Conservation (phyloP, 37 sponge, comb jelly and placozoan species). For the Axinella damicornis region DNA sequence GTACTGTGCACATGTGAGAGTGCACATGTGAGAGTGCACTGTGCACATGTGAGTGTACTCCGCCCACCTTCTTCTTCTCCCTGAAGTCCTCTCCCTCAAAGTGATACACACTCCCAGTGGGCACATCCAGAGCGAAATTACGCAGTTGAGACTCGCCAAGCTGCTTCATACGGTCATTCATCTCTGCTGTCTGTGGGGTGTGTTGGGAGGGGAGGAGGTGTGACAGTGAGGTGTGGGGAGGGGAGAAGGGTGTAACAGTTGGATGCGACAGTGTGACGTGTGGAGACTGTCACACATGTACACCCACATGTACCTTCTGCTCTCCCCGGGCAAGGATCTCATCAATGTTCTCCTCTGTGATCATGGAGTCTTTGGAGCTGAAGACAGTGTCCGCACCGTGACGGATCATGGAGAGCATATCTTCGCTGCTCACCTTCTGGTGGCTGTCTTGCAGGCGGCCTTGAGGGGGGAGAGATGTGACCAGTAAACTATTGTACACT, state of each 20-base stretch:
- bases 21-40: no score
- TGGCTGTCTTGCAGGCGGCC: constrained; percentile 91
- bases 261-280: no score
- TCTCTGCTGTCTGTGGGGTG: constrained; percentile 68
- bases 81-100: constrained; percentile 98
- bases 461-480: background rate
- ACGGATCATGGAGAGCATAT: constrained; percentile 97
- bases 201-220: no score
- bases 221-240: no score
- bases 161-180: constrained; percentile 77
- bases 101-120: constrained; percentile 85
- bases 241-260: no score
- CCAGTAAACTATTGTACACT: no score
- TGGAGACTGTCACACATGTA: no score
- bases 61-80: constrained; percentile 78
- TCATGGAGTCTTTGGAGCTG: constrained; percentile 84
- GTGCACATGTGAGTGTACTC: no score
- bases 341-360: constrained; percentile 92
- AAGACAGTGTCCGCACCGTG: constrained; percentile 96
- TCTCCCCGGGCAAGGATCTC: constrained; percentile 80
- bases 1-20: no score
- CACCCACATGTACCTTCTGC: constrained; percentile 62
- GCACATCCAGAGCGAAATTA: constrained; percentile 93
- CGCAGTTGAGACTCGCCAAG: constrained; percentile 89
- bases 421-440: constrained; percentile 90